Base-by-base conservation (phyloP, 2,113 vertebrate genomes). In the Pogona vitticeps region DNA sequence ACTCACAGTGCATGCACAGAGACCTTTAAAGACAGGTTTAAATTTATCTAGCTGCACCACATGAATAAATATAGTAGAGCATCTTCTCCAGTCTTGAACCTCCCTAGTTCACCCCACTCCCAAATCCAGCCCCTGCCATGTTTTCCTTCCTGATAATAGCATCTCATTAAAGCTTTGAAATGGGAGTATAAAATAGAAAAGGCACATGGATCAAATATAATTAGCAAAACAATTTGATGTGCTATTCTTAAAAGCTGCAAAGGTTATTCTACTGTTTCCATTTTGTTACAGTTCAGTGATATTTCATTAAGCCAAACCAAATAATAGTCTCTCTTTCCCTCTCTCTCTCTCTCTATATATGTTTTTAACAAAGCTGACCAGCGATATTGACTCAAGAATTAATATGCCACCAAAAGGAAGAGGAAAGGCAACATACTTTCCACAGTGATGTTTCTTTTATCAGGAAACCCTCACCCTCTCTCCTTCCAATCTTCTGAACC, bases 271-370 rank as follows among this genome's bases (percentile, higher is more conserved):
- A 76, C 38, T 76, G 61, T 58, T 80, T 77, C 65, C 38, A 76
- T 83, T 79, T 88, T 88, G 67, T 52, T 88, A 72, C 76, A 65
- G 70, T 80, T 63, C 70, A 83, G 40, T 17, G 52, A 75, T 75
- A 75, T 72, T 81, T 83, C 65, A 79, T 88, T 80, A 84, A 80
- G 36, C 31, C 61, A 75, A 83, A 80, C 18, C 76, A 67, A n/a
- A 88, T 33, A 80, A 83, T n/a, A 80, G 42, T 79, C 82, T 75
- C 33, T 36, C 72, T 75, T 20, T 76, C 33, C n/a, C n/a, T 33
- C 68, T 70, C 31, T 70, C 12, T 70, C 18, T 63, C 12, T 68
- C 13, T 38, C n/a, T n/a, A n/a, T n/a, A 73, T 26, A 75, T 52
- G 46, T 52, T 58, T 59, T 42, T 9, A n/a, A 71, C 23, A 73